Conservation (phyloP, 2,888 invertebrate species). For the Orthosia incerta region DNA sequence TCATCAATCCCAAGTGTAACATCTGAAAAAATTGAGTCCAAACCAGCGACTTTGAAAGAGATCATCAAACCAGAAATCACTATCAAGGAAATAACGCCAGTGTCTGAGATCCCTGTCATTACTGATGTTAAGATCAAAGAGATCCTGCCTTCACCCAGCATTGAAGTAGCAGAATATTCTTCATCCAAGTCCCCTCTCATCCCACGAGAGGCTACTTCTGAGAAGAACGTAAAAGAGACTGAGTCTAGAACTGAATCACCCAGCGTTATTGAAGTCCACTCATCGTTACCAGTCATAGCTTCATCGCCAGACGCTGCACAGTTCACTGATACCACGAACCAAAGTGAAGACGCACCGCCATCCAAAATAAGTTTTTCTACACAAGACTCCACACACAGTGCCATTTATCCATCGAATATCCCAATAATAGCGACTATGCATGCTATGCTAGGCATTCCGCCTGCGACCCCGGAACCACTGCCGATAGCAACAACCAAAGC, state of each 20-base stretch:
- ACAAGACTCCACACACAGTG: constrained; percentile 81
- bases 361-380: constrained; percentile 85
- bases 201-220: constrained; percentile 85
- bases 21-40: constrained; percentile 67
- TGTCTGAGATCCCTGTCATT: constrained; percentile 86
- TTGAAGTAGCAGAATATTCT: constrained; percentile 84
- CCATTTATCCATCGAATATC: constrained; percentile 78
- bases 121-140: constrained; percentile 88
- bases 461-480: constrained; percentile 67
- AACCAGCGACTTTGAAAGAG: constrained; percentile 73
- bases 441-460: constrained; percentile 75
- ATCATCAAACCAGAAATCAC: constrained; percentile 85
- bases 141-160: constrained; percentile 82
- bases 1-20: constrained; percentile 72
- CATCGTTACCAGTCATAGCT: constrained; percentile 65
- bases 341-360: constrained; percentile 75
- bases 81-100: constrained; percentile 92
- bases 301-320: constrained; percentile 71
- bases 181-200: constrained; percentile 86
- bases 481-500: constrained; percentile 77
- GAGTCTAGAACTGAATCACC: constrained; percentile 76
- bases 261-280: constrained; percentile 74
- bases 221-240: constrained; percentile 71
- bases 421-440: constrained; percentile 78
- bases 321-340: constrained; percentile 67